Evolutionary conservation across 2,888 invertebrate genomes (phyloP), one percentile per base, ranked within the genome.

Genomic region (Antitype chi): DNA sequence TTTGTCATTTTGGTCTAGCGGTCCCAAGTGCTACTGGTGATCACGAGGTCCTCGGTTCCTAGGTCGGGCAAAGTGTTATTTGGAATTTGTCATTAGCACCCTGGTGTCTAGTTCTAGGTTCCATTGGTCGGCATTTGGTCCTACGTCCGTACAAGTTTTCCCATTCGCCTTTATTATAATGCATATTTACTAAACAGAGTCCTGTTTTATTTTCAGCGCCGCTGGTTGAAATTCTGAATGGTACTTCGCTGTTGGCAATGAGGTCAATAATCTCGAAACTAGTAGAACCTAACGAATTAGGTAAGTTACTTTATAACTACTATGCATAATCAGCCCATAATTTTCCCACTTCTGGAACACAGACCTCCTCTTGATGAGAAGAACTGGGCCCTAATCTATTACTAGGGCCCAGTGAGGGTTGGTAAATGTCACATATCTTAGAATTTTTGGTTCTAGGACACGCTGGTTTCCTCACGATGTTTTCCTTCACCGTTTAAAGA

Each of bases 241-340:
- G 98, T 8, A 98, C 98, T 20, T 97, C 98, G 9, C 97, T 98
- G 85, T 97, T 98, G 85, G 98, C 98, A 1, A 97, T 98, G 97
- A 95, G 98, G 89, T 98, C 98, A 11, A 98, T 98, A 81, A 97
- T 97, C 62, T 98, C 98, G 0, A 98, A 98, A 94, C 92, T 98
- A 66, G 98, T 98, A 32, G 97, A 97, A 32, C 94, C 97, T 5
- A 97, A 98, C 90, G 98, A 98, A 96, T 95, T 98, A 85, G 98
- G 98, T 97, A 96, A 97, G 96, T 85, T 47, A 60, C 28, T 32
- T 20, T 60, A 20, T 59, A 17, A 28, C 25, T 59, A 17, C 1
- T 7, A 25, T 17, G 25, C 25, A 17, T 57, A 17, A 25, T 57
- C 9, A 59, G 28, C 9, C 28, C 28, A 28, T 38, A 38, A 5